A percentile compares a stretch with the other conserved stretches of the same genome.
Evolutionary conservation across 2,888 invertebrate genomes (phyloP).

Genomic region (Malachius bipustulatus): DNA sequence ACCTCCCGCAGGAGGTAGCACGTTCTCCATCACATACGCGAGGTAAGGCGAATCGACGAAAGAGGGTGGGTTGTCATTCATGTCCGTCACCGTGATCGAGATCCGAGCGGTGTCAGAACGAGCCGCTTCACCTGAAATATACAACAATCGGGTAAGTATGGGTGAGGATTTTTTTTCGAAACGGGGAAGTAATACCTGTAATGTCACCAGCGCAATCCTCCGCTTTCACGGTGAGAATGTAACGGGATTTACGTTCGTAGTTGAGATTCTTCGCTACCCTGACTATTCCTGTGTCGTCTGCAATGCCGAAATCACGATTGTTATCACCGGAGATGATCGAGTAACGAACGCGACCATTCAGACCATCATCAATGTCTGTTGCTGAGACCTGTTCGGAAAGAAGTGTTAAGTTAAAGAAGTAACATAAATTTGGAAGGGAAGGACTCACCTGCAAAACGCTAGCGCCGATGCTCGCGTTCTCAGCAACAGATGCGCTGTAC

Average conservation of each 20-base stretch:
- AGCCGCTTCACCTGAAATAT: slow-evolving; percentile 7
- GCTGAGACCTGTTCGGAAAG: slow-evolving; percentile 64
- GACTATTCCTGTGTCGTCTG: slow-evolving; percentile 83
- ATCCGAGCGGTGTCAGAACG: slow-evolving; percentile 69
- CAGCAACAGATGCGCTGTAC: slow-evolving; percentile 80
- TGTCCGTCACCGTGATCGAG: slow-evolving; percentile 74
- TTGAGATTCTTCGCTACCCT: slow-evolving; percentile 87
- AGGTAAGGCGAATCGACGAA: slow-evolving; percentile 91
- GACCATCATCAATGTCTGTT: slow-evolving; percentile 76
- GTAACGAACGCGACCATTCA: slow-evolving; percentile 85
- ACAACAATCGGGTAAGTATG: no score
- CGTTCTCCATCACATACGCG: slow-evolving; percentile 88
- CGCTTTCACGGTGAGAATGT: slow-evolving; percentile 71
- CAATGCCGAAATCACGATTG: slow-evolving; percentile 82
- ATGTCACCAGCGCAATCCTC: slow-evolving; percentile 77
- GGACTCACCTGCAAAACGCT: slow-evolving; percentile 66
- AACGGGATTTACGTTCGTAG: slow-evolving; percentile 79
- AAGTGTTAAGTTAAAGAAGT: not conserved
- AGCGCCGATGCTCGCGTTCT: slow-evolving; percentile 88
- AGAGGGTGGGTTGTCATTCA: slow-evolving; percentile 88
- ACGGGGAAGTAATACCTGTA: slow-evolving; percentile 36
- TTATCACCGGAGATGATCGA: slow-evolving; percentile 81
- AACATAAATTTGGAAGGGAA: slow-evolving; percentile 2
- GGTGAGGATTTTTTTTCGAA: no score
- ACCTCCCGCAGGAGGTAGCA: slow-evolving; percentile 66